Base-by-base conservation (phyloP, 2,888 invertebrate species). In the Noctua janthe region DNA sequence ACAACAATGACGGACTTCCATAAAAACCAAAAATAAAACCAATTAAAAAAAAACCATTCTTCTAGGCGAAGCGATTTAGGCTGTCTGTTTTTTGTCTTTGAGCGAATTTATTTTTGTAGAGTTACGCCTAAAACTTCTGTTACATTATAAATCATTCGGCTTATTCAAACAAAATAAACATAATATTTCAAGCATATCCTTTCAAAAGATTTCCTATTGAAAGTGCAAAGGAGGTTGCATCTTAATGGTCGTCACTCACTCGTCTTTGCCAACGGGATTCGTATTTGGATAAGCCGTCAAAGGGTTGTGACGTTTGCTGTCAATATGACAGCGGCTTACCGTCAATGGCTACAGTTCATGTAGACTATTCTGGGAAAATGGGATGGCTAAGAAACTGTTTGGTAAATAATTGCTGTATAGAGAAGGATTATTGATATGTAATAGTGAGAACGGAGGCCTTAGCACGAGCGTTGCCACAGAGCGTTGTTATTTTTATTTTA, bases 241-340 rank as follows among this genome's bases (percentile, higher is more conserved):
- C n/a, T 56, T 49, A 23, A 43, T 17, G 49, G 64, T 71, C 43
- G 43, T 56, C n/a, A 62, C 77, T 62, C 54, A 71, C 29, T 80
- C 56, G 47, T 54, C 47, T 78, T 51, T 72, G 39, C 54, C 43
- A 56, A 80, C 35, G 29, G 69, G n/a, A 70, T 49, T 70, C 7
- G 56, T 70, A 35, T 81, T 82, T 85, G 49, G 20, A 29, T 82
- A 82, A 73, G 85, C 71, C 81, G 49, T 85, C 81, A 82, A 82
- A 82, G 85, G 56, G 64, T 43, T 64, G 62, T 49, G 17, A 1
- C 51, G 81, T 51, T 80, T 71, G 49, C 56, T 51, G 49, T 81
- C 72, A 85, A 66, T 64, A 15, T 43, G 59, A 47, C 54, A 29
- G n/a, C 70, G 43, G 70, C 35, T 70, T 70, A 72, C 49, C 29